These are phyloP conservation scores for Tiliqua scincoides DNA, from an alignment of 2,113 vertebrate genomes.

Conservation along the genomic window DNA sequence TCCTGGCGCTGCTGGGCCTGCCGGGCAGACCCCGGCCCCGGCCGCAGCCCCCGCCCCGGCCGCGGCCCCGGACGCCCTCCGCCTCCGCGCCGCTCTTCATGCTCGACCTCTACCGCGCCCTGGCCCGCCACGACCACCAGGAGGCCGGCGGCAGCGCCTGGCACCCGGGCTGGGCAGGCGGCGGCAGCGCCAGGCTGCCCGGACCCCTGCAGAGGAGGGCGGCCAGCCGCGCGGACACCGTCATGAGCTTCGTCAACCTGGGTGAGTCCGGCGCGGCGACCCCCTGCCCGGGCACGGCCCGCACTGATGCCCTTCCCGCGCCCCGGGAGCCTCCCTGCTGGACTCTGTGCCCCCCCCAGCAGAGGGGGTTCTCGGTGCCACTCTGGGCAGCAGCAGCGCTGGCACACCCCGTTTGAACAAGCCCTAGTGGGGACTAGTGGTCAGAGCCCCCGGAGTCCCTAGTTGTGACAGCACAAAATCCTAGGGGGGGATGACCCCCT, in stretches of 20 bases:
- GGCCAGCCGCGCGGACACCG: conserved; percentile 89
- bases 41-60: conserved; percentile 74
- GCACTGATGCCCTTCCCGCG: too few species aligned
- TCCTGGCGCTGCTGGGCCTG: conserved; percentile 88
- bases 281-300: too few species aligned
- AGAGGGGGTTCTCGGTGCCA: too few species aligned
- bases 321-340: too few species aligned
- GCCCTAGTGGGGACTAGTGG: too few species aligned
- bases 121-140: conserved; percentile 78
- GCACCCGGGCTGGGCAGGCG: conserved; percentile 60
- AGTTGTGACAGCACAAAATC: too few species aligned
- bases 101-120: conserved; percentile 92
- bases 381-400: too few species aligned
- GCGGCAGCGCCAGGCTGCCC: conserved; percentile 72
- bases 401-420: too few species aligned
- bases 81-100: conserved; percentile 94
- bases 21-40: conserved; percentile 81
- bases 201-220: conserved; percentile 79
- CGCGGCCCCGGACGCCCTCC: conserved; percentile 66
- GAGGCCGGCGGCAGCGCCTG: conserved; percentile 60
- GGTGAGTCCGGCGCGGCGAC: conserved; percentile 83
- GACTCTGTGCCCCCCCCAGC: too few species aligned
- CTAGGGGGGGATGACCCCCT: too few species aligned
- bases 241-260: conserved; percentile 96
- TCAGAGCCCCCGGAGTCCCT: too few species aligned